Evolutionary conservation across 1,140 invertebrate genomes (phyloP), one percentile per base, ranked within the genome.

Genomic region (Stegodyphus mimosarum): DNA sequence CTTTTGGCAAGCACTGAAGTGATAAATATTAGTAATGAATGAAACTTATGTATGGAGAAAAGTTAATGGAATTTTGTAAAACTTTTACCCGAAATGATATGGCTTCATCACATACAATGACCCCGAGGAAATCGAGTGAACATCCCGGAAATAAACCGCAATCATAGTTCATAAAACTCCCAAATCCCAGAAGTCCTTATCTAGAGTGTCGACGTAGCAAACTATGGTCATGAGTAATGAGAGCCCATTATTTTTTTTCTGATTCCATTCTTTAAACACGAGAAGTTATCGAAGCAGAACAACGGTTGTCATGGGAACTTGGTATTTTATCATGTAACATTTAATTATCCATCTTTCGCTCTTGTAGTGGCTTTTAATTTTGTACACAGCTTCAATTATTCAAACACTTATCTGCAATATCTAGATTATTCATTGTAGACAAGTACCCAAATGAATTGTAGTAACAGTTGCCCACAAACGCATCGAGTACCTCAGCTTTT

Each of bases 321-420:
- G 80, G 66, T 83, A 74, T 66, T 83, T 73, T 83, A 83, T 83
- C 80, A 67, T 74, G 80, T 74, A 83, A 83, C 80, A 83, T 83
- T 83, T 83, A 83, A 83, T 83, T 83, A 83, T 74, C 71, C 48
- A 51, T 18, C 51, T 51, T 51, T 51, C 49, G 15, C 15, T 52
- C 70, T 51, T 66, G 33, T 66, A 66, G 52, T 74, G 66, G 52
- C 80, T 83, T 83, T 83, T 83, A 83, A 83, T 83, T 83, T 83
- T 83, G 60, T 72, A 48, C 13, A 18, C 49, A 72, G 64, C 80
- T 83, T 83, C 71, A 83, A 83, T 83, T 83, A 83, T 83, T 83
- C 71, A 83, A 74, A 60, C 71, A 63, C 80, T 83, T 83, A 83
- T 73, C 70, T 67, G 18, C 15, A 51, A 52, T 67, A 18, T 52